Evolutionary conservation across 1,140 invertebrate genomes (phyloP).

Genomic region (Ceratitis capitata): DNA sequence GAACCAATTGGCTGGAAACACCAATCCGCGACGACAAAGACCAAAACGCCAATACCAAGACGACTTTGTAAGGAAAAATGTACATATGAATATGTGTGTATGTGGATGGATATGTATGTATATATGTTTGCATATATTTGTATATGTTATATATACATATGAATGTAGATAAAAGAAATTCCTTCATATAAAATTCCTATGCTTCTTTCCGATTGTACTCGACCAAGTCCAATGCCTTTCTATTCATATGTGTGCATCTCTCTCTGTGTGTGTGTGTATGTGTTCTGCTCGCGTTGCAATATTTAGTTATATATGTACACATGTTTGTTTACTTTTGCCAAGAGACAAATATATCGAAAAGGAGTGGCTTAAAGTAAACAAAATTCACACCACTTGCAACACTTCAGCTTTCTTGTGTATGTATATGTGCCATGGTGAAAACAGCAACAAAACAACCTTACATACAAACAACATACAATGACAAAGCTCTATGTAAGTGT

Average conservation of each 20-base stretch:
- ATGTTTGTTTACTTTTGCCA: constrained; percentile 5
- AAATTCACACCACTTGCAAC: constrained; percentile 58
- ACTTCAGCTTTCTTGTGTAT: neutral
- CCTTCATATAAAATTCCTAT: neutral
- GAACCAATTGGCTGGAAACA: constrained; percentile 46
- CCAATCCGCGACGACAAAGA: constrained; percentile 43
- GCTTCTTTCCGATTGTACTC: neutral
- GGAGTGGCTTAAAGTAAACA: constrained; percentile 66
- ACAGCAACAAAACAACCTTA: neutral
- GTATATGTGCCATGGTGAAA: neutral
- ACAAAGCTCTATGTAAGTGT: neutral
- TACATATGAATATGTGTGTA: neutral
- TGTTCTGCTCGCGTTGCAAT: neutral
- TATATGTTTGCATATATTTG: too few species aligned
- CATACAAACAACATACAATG: neutral
- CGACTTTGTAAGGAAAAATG: neutral
- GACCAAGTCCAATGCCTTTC: neutral
- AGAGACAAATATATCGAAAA: constrained; percentile 47
- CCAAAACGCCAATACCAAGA: neutral
- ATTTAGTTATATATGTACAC: neutral
- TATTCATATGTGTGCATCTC: neutral
- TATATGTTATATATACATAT: too few species aligned
- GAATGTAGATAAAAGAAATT: neutral
- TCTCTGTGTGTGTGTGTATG: neutral
- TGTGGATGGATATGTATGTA: too few species aligned